These are phyloP conservation scores for Thera britannica DNA, from an alignment of 2,888 invertebrate genomes.

Conservation along the genomic window DNA sequence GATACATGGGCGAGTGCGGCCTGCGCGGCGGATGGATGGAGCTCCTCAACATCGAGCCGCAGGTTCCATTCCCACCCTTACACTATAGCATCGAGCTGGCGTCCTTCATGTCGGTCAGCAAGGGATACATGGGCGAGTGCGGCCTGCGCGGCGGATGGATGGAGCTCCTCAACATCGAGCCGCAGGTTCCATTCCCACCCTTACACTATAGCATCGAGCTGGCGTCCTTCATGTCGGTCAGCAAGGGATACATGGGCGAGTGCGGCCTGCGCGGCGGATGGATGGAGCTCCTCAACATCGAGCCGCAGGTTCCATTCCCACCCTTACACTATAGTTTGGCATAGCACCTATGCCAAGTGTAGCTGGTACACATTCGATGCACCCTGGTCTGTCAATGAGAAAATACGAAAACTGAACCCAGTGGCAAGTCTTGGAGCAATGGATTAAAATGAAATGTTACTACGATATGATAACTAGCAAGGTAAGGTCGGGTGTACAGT, in stretches of 20 bases:
- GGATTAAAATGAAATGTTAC: too few species aligned
- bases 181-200: constrained; percentile 52
- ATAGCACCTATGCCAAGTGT: too few species aligned
- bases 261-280: constrained; percentile 99
- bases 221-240: constrained; percentile 98
- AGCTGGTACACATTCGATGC: too few species aligned
- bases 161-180: constrained; percentile 95
- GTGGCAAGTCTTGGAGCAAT: too few species aligned
- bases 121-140: constrained; percentile 98
- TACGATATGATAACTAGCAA: too few species aligned
- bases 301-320: constrained; percentile 71
- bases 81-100: constrained; percentile 94
- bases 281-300: constrained; percentile 95
- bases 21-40: constrained; percentile 98
- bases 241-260: constrained; percentile 98
- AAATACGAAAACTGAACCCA: too few species aligned
- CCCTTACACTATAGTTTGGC: too few species aligned
- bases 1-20: constrained; percentile 98
- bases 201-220: too few species aligned
- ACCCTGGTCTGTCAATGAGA: too few species aligned
- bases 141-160: constrained; percentile 98
- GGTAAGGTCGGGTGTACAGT: too few species aligned
- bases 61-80: not conserved
- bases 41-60: constrained; percentile 92
- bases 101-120: constrained; percentile 98